These are phyloP conservation scores for Aldabrachelys gigantea DNA, from an alignment of 2,113 vertebrate species.

Conservation along the genomic window DNA sequence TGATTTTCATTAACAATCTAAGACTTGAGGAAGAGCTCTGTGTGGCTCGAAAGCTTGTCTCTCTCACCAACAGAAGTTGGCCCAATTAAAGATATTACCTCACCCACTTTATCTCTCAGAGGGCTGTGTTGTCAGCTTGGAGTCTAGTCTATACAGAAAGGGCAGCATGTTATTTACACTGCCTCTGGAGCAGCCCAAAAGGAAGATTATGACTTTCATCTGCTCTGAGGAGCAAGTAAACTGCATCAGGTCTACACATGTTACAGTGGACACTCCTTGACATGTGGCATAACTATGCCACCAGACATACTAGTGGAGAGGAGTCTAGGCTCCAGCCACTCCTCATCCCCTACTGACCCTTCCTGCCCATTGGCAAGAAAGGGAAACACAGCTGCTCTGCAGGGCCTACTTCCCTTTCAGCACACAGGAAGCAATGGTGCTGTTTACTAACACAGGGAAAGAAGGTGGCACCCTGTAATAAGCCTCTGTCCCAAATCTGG, in stretches of 20 bases:
- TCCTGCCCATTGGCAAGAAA: not conserved
- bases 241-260: not conserved
- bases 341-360: not conserved
- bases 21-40: not conserved
- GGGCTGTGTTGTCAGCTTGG: rapidly evolving
- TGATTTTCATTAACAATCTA: rapidly evolving
- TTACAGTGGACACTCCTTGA: not conserved
- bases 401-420: not conserved
- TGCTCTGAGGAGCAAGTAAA: not conserved
- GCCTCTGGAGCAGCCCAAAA: rapidly evolving
- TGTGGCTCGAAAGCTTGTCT: not conserved
- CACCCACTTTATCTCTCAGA: not conserved
- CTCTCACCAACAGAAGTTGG: not conserved
- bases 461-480: not conserved
- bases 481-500: too few relatives aligned
- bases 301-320: not conserved
- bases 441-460: not conserved
- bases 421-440: not conserved
- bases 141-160: not conserved
- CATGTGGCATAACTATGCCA: not conserved
- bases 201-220: rapidly evolving
- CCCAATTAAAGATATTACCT: not conserved
- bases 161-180: rapidly evolving
- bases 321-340: not conserved
- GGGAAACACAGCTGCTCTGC: not conserved